Base-by-base conservation (phyloP, 2,113 vertebrate genomes). In the Lanius ludovicianus region DNA sequence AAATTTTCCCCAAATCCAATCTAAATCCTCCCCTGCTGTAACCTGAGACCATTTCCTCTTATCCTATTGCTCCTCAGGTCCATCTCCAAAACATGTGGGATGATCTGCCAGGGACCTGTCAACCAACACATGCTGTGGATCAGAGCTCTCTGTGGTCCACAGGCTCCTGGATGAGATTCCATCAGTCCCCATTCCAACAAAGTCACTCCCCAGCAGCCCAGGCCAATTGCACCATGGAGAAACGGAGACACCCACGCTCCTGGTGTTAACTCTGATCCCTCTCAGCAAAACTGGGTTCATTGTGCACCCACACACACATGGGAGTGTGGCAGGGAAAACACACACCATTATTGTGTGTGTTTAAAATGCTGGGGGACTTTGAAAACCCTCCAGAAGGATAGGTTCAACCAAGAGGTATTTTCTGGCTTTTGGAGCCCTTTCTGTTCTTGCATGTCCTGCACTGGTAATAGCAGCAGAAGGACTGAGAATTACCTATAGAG, bases 241-340 rank as follows among this genome's bases (percentile, higher is more conserved):
- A 47, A 42, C 3, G 13, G 74, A 78, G 44, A 56, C 63, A 47
- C 4, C 28, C 37, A 16, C 16, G 1, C 14, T 50, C 10, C 56
- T 15, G 10, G 17, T 44, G 31, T 23, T 35, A 13, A 15, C n/a
- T n/a, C 53, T 25, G 44, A 71, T 18, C 30, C 14, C 5, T 6
- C 39, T 3, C 6, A 18, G 21, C 28, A 19, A 44, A 84, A 25
- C 37, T 37, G 37, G 0, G 6, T 15, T 23, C 33, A 9, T 0
- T 2, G 2, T 41, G 16, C 16, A 13, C 9, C 8, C 12, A 39
- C 5, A 3, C 1, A 23, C 25, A 13, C 7, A 0, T 6, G 1
- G 3, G 1, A 14, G 7, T 12, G 9, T 28, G 77, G 13, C 25
- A 28, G 7, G 9, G 42, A 59, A 84, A 42, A 3, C 2, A 42